Conservation (phyloP, 1,140 invertebrate genomes). For the Zaprionus inermis region DNA sequence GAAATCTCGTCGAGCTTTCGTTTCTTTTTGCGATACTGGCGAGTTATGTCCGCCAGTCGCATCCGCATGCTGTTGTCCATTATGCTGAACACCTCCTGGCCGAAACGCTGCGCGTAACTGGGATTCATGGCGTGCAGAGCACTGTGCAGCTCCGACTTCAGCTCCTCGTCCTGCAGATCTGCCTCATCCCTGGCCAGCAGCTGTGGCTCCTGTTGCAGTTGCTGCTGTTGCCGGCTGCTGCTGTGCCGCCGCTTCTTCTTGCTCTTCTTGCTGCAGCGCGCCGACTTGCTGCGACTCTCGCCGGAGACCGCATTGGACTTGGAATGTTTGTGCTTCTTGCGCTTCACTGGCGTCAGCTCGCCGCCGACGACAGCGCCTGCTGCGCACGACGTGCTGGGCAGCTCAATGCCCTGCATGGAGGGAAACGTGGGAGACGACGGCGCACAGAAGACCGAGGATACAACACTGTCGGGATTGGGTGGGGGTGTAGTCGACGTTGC, state of each 20-base stretch:
- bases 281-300: constrained; percentile 69
- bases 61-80: constrained; percentile 92
- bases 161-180: constrained; percentile 82
- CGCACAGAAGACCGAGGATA: constrained; percentile 29
- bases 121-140: constrained; percentile 71
- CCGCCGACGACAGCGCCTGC: neutral
- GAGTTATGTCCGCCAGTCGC: constrained; percentile 91
- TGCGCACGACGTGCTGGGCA: constrained; percentile 60
- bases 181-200: constrained; percentile 52
- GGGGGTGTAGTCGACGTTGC: neutral
- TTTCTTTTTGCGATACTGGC: constrained; percentile 93
- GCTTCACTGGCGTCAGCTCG: constrained; percentile 64
- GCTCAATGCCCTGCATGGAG: constrained; percentile 79
- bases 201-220: constrained; percentile 31
- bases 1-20: constrained; percentile 90
- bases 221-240: constrained; percentile 50
- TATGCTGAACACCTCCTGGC: constrained; percentile 88
- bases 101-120: constrained; percentile 69
- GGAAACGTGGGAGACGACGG: constrained; percentile 65
- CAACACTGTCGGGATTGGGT: neutral
- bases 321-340: constrained; percentile 84
- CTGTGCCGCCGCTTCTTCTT: constrained; percentile 75
- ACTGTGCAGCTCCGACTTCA: constrained; percentile 76
- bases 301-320: constrained; percentile 74
- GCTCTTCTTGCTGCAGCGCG: constrained; percentile 78